Evolutionary conservation across 2,888 invertebrate genomes (phyloP).

Genomic region (Flexamia atlantica): DNA sequence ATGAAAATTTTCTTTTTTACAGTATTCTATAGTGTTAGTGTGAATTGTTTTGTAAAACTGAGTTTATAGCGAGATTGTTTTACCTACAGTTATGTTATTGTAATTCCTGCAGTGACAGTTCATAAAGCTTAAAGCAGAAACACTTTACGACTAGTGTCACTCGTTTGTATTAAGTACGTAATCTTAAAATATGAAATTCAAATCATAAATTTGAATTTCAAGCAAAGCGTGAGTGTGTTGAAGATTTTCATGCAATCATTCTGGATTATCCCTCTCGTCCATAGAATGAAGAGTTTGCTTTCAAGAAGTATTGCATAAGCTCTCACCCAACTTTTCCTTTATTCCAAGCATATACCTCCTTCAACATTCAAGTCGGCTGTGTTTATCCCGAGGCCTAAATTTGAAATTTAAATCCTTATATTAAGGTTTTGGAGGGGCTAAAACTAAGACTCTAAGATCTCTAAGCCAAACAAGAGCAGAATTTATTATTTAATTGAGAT

Average conservation of each 20-base stretch:
- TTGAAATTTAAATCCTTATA: conserved; percentile 19
- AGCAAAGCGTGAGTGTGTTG: background rate
- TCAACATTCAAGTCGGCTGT: background rate
- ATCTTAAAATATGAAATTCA: background rate
- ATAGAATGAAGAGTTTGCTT: conserved; percentile 31
- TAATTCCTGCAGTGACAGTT: too few relatives aligned
- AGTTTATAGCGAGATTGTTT: too few relatives aligned
- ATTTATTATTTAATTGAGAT: too few relatives aligned
- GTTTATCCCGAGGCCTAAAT: background rate
- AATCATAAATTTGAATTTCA: conserved; percentile 6
- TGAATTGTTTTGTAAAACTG: too few relatives aligned
- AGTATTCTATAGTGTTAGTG: too few relatives aligned
- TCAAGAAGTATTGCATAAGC: conserved; percentile 43
- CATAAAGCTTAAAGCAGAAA: too few relatives aligned
- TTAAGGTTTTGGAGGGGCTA: background rate
- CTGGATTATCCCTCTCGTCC: conserved; percentile 9
- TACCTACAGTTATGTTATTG: too few relatives aligned
- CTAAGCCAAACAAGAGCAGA: too few relatives aligned
- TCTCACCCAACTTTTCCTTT: conserved; percentile 9
- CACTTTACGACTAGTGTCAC: too few relatives aligned
- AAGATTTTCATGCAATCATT: conserved; percentile 14
- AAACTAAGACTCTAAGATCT: background rate
- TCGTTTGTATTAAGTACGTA: too few relatives aligned
- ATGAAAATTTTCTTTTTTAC: too few relatives aligned
- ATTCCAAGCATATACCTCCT: conserved; percentile 5